These are phyloP conservation scores for Umimayanthus chanpuru DNA, from an alignment of 92 coral and sea anemone species.

Conservation along the genomic window DNA sequence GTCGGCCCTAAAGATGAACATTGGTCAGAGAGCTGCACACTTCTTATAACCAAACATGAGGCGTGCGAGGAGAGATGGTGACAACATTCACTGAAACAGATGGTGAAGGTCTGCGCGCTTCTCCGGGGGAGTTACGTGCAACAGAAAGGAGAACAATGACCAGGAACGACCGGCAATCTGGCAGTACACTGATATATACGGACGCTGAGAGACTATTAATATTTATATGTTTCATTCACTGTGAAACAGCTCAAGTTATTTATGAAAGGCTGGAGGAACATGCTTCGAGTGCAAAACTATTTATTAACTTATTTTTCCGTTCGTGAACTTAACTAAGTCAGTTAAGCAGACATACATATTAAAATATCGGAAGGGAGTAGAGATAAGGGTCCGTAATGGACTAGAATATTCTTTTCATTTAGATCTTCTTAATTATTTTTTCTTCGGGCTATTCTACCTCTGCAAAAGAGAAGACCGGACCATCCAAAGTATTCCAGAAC, in stretches of 20 bases:
- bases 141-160: background rate
- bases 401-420: too few relatives aligned
- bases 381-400: too few relatives aligned
- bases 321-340: background rate
- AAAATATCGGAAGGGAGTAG: too few relatives aligned
- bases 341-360: too few relatives aligned
- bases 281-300: background rate
- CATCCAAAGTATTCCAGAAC: too few relatives aligned
- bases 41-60: conserved; percentile 11
- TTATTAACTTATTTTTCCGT: background rate
- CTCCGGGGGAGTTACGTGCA: background rate
- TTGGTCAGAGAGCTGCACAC: conserved; percentile 27
- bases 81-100: background rate
- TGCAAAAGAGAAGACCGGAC: too few relatives aligned
- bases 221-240: background rate
- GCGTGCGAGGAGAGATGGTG: background rate
- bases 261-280: background rate
- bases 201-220: background rate
- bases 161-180: background rate
- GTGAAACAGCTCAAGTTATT: background rate
- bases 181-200: background rate
- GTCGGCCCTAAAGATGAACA: conserved; percentile 14
- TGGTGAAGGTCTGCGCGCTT: too few relatives aligned
- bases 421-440: too few relatives aligned
- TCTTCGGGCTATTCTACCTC: too few relatives aligned